Evolutionary conservation across 2,113 vertebrate species (phyloP), one percentile per base, ranked within the genome.

Genomic region (Nannobrachium achirus): DNA sequence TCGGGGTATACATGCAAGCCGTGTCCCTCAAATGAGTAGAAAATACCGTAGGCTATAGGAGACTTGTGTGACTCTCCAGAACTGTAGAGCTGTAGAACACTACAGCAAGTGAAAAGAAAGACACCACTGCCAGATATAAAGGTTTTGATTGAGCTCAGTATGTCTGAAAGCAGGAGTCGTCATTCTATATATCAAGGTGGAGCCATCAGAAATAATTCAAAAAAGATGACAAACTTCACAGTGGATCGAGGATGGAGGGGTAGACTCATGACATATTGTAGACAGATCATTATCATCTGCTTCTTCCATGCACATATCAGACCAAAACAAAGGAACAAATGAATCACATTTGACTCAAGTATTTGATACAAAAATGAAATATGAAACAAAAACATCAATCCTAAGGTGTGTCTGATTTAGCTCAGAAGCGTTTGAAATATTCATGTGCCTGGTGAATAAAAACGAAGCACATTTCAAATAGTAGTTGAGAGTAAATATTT

Each of bases 1-100:
- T 33, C 25, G 25, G 25, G 25, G 3, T 33, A 33, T 86, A 80
- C 89, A 89, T 81, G 77, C 80, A 82, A 77, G 75, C 68, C 44
- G 61, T 66, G 60, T 81, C 41, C 42, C 69, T 66, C 44, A 6
- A 66, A 72, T 67, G 62, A 52, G 9, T 57, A 5, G 46, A 65
- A 63, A 52, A 45, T 20, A 75, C 25, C 50, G 15, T 78, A 52
- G 44, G 44, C 10, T 53, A 2, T 11, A 10, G 14, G 49, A 49
- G 13, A 50, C n/a, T n/a, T n/a, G n/a, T n/a, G n/a, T n/a, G n/a
- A n/a, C n/a, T n/a, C n/a, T n/a, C 67, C 68, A 66, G 71, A 83
- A 76, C 39, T 68, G 56, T 10, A 1, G 14, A 33, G 55, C 49
- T 15, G 45, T 51, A 25, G n/a, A n/a, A 44, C 65, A 73, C 40